These are phyloP conservation scores for Oceanodroma tethys DNA, from an alignment of 2,113 vertebrate genomes.

Conservation along the genomic window DNA sequence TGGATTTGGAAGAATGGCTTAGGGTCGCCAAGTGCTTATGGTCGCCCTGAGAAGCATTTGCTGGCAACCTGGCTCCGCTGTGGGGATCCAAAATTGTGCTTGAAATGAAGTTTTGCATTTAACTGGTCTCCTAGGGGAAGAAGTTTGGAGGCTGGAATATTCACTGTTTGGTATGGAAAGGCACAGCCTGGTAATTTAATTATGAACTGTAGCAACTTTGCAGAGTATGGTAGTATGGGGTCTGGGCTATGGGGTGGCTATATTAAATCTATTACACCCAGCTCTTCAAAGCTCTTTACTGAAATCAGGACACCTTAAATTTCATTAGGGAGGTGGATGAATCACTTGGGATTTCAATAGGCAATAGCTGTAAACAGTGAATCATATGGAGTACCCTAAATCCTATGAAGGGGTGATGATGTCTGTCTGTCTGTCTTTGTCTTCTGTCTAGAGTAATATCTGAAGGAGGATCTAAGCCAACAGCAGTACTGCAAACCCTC, in stretches of 20 bases:
- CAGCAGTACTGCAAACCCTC: background rate
- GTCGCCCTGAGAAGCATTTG: background rate
- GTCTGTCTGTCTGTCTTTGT: background rate
- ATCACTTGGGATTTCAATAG: background rate
- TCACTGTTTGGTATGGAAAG: background rate
- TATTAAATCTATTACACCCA: background rate
- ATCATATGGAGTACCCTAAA: background rate
- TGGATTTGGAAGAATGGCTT: background rate
- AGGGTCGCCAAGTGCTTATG: fast-evolving
- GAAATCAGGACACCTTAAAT: background rate
- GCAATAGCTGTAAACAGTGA: background rate
- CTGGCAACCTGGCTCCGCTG: background rate
- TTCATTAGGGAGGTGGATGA: background rate
- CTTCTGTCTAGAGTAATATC: background rate
- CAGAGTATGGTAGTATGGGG: background rate
- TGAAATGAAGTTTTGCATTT: background rate
- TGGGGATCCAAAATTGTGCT: background rate
- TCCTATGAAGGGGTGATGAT: background rate
- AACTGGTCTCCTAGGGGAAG: background rate
- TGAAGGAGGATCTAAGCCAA: background rate
- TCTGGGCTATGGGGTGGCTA: background rate
- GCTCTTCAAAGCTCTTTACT: background rate
- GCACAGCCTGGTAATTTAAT: background rate
- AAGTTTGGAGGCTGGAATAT: background rate
- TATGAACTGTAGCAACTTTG: background rate